phyloP scores from a whole-genome alignment of 1,140 invertebrate species.

The Chrysopa pallens region DNA sequence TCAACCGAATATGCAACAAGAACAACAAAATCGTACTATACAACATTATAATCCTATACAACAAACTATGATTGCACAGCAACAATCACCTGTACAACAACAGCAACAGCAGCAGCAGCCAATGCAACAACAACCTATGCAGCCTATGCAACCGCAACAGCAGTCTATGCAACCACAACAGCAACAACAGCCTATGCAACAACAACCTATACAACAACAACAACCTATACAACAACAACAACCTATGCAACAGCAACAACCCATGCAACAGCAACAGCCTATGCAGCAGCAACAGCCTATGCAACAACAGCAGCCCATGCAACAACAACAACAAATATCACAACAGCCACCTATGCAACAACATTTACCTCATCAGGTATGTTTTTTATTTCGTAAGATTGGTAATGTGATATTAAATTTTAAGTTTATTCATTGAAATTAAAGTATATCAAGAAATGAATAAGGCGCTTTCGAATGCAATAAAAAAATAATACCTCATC shows the following conservation, averaged over 20 bases:
- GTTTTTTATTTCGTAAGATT: too few relatives aligned
- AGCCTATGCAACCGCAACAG: not conserved
- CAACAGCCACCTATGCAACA: slow-evolving; percentile 2
- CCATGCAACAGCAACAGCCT: not conserved
- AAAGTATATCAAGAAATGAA: too few relatives aligned
- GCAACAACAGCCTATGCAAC: slow-evolving; percentile 1
- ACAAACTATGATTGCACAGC: not conserved
- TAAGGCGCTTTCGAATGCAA: too few relatives aligned
- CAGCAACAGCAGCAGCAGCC: slow-evolving; percentile 9
- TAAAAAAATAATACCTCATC: too few relatives aligned
- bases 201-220: not conserved
- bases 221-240: not conserved
- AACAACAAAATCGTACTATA: slow-evolving; percentile 13
- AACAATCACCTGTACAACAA: slow-evolving; percentile 14
- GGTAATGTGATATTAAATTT: too few relatives aligned
- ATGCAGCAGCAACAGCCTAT: not conserved
- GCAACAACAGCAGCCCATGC: not conserved
- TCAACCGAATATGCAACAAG: slow-evolving; percentile 9
- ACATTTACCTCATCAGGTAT: slow-evolving; percentile 6
- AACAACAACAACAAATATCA: not conserved
- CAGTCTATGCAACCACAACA: not conserved
- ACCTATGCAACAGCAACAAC: not conserved
- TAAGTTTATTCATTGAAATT: too few relatives aligned
- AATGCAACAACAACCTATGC: not conserved
- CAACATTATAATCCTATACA: slow-evolving; percentile 12